Evolutionary conservation across 2,113 vertebrate genomes (phyloP), one percentile per base, ranked within the genome.

Genomic region (Pelusios castaneus): DNA sequence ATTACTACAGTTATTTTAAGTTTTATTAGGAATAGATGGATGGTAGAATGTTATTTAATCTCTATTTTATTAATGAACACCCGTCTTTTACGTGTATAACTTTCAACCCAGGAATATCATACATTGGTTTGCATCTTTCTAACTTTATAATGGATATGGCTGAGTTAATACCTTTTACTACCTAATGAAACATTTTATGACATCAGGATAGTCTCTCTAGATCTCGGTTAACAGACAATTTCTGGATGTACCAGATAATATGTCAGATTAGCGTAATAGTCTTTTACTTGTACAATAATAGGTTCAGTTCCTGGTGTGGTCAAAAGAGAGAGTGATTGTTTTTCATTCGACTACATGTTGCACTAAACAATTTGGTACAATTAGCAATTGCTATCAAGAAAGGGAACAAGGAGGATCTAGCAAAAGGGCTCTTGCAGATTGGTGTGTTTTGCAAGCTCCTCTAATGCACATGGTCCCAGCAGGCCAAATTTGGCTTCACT

Each of bases 201-300:
- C 12, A 1, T 1, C 34, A 82, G 38, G 12, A 5, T 2, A 88
- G 9, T 2, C 34, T 21, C 19, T 52, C 2, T 45, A 76, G 47
- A 25, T 24, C 80, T 88, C 51, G 3, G 21, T 29, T 11, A 83
- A 55, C 4, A 63, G 25, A 47, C 80, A 4, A 43, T 47, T 92
- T 87, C n/a, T 1, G 13, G 49, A 2, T 83, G 12, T 49, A 17
- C 0, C 0, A 70, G 6, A 3, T 14, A 0, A 0, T 79, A 24
- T 10, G 38, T 24, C 24, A 73, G 10, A 12, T 10, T 43, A 43
- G n/a, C 22, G 11, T 41, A n/a, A 4, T n/a, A 73, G 38, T 25
- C 70, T 73, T 73, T 73, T 19, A 11, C 10, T 41, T 54, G 10
- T 27, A 54, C 84, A 77, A 38, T 27, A 58, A 82, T 90, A 84